Evolutionary conservation across 2,888 invertebrate species (phyloP), one percentile per base, ranked within the genome.

Genomic region (Leptopterna dolabrata): DNA sequence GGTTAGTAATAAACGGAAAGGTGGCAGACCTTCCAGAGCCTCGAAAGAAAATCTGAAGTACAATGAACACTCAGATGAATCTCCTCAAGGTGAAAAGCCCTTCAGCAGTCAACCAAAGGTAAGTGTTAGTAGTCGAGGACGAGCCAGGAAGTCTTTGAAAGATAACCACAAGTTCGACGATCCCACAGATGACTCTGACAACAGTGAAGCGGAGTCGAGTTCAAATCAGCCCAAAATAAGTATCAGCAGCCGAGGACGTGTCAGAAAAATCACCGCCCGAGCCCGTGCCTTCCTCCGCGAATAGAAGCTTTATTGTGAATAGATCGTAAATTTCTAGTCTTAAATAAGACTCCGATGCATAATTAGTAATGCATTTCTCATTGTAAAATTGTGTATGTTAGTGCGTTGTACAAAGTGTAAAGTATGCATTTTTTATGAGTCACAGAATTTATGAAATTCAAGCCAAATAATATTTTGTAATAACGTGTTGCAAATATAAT

Each of bases 241-340:
- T 36, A 70, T 83, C 71, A 83, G 96, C 91, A 97, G 97, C 90
- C 94, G 97, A 84, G 97, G 98, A 1, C 94, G 97, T 70, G 94
- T 97, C 87, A 94, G 97, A 84, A 96, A 95, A 92, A 94, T 97
- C 90, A 97, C 97, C 36, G 95, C 96, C 87, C 94, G 96, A 91
- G 96, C 96, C 88, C 93, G 95, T 83, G 95, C 95, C 81, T 89
- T 89, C 24, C 89, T 89, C 14, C 88, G 78, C 29, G 89, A 89
- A 55, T 89, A 84, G 45, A 55, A 71, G 70, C n/a, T 45, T 45
- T 19, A 36, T 0, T 36, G 41, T n/a, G n/a, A n/a, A 73, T n/a
- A 41, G 9, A 36, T 73, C 36, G 0, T 80, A 19, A 51, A 80
- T 63, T 82, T 84, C 84, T 84, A 71, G 84, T 84, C 81, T 27